These are phyloP conservation scores for Tenebrosternarchus preto DNA, from an alignment of 2,113 vertebrate genomes.

Conservation along the genomic window DNA sequence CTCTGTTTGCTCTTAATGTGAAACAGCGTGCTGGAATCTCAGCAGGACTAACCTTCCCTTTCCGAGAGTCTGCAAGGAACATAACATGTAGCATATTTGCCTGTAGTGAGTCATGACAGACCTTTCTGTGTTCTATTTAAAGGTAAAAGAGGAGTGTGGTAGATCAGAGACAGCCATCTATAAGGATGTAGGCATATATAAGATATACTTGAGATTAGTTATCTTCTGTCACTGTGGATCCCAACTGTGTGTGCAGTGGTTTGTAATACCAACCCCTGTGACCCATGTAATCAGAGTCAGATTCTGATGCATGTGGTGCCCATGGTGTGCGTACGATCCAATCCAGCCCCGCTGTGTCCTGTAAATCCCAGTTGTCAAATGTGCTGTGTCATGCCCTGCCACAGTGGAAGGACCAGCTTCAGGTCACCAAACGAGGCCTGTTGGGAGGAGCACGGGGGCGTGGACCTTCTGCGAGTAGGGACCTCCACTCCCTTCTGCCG, in stretches of 20 bases:
- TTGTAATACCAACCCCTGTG: not conserved
- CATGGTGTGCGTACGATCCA: no score
- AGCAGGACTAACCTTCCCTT: not conserved
- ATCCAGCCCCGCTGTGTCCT: no score
- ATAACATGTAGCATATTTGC: not conserved
- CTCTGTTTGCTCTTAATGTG: not conserved
- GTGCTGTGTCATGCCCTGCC: no score
- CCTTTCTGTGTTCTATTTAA: not conserved
- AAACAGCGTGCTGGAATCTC: not conserved
- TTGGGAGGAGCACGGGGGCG: no score
- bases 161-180: not conserved
- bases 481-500: no score
- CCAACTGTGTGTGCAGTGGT: not conserved
- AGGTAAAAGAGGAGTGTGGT: not conserved
- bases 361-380: no score
- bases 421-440: no score
- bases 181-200: not conserved
- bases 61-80: not conserved
- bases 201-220: not conserved
- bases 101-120: constrained; percentile 5
- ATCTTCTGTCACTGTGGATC: not conserved
- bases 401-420: no score
- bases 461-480: no score
- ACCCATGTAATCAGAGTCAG: not conserved
- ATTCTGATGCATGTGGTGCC: no score